Percentiles rank a stretch among this genome's conserved stretches.
These are phyloP conservation scores for Nebria brevicollis DNA, from an alignment of 2,888 invertebrate species.

Conservation along the genomic window DNA sequence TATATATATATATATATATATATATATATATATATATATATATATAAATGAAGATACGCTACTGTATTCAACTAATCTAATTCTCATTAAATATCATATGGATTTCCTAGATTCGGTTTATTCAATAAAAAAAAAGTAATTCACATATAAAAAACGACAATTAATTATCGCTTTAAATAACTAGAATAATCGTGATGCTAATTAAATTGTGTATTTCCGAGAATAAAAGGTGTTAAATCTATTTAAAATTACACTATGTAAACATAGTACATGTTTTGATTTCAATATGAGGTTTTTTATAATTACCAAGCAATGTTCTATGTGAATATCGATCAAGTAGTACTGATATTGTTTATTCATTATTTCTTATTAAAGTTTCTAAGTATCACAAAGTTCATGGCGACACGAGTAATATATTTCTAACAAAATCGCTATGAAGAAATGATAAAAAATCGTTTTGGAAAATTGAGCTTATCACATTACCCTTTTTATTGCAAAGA, in stretches of 20 bases:
- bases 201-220: background rate
- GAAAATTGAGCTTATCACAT: too few relatives aligned
- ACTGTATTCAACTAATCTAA: constrained; percentile 29
- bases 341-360: too few relatives aligned
- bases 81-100: background rate
- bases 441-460: too few relatives aligned
- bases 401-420: too few relatives aligned
- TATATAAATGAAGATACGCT: background rate
- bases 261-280: background rate
- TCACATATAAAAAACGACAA: background rate
- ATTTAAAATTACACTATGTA: background rate
- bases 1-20: constrained; percentile 24
- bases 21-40: constrained; percentile 21
- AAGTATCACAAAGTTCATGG: too few relatives aligned
- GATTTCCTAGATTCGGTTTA: background rate
- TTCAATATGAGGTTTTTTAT: too few relatives aligned
- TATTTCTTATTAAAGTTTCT: too few relatives aligned
- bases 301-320: too few relatives aligned
- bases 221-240: background rate
- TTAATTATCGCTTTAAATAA: background rate
- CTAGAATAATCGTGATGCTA: background rate
- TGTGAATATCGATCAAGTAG: too few relatives aligned
- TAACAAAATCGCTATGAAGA: too few relatives aligned
- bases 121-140: background rate
- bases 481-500: too few relatives aligned